phyloP scores from a whole-genome alignment of 2,113 vertebrate species.

The Eptesicus fuscus region DNA sequence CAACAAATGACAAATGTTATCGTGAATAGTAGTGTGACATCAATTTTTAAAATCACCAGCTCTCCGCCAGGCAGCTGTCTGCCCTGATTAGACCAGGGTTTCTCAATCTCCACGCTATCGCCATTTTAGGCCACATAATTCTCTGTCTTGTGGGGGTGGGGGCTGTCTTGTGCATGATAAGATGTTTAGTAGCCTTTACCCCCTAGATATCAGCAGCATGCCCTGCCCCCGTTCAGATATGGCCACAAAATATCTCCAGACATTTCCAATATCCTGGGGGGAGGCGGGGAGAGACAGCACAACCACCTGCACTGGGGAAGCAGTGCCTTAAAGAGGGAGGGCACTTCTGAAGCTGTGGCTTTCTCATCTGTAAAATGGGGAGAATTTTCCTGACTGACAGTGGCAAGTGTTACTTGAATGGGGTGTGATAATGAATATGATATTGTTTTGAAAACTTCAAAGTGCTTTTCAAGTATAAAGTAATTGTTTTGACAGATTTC shows the following conservation, averaged over 20 bases:
- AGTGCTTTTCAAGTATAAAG: slow-evolving; percentile 9
- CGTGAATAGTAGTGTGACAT: background rate
- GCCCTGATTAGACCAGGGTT: background rate
- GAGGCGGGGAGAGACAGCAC: no score
- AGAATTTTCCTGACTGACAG: slow-evolving; percentile 14
- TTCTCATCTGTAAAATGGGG: slow-evolving; percentile 20
- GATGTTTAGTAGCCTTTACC: background rate
- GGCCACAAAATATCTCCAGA: background rate
- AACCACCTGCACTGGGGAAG: background rate
- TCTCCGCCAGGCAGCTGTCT: background rate
- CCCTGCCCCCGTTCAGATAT: background rate
- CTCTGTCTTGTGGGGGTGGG: background rate
- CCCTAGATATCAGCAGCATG: background rate
- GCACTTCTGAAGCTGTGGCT: background rate
- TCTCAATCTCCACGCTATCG: background rate
- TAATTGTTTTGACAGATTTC: slow-evolving; percentile 34
- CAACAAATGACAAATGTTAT: background rate
- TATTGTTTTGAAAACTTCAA: slow-evolving; percentile 32
- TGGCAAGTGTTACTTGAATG: background rate
- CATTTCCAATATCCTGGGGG: background rate
- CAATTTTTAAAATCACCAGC: background rate
- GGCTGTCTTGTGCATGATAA: background rate
- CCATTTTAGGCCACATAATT: background rate
- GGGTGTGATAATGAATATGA: background rate
- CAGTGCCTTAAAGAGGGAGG: background rate